Conservation (phyloP, 2,113 vertebrate genomes). For the Scalopus aquaticus region DNA sequence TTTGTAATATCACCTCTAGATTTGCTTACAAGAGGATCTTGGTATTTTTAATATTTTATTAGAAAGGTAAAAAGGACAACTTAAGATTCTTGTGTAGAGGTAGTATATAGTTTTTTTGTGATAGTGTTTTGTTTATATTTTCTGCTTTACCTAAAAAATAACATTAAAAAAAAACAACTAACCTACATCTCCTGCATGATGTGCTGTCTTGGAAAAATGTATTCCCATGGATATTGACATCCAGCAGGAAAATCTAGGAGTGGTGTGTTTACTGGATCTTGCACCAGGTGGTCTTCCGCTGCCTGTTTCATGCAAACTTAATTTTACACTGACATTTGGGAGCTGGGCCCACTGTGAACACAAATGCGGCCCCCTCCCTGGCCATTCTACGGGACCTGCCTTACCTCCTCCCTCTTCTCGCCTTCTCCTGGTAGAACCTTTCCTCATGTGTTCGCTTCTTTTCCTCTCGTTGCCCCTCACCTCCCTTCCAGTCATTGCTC, state of each 20-base stretch:
- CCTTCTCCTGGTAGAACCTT: background rate
- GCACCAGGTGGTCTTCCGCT: background rate
- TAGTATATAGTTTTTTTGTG: background rate
- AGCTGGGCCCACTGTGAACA: background rate
- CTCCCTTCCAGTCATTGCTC: background rate
- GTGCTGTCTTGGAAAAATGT: slow-evolving; percentile 33
- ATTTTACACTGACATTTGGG: background rate
- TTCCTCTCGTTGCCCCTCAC: background rate
- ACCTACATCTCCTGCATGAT: background rate
- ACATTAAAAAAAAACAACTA: background rate
- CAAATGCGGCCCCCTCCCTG: background rate
- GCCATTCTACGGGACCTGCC: background rate
- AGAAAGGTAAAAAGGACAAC: background rate
- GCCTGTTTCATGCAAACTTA: background rate
- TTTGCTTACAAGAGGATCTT: background rate
- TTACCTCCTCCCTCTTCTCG: background rate
- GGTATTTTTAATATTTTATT: background rate
- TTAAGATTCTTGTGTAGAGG: background rate
- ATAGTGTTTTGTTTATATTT: background rate
- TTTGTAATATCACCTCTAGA: background rate
- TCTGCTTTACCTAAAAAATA: slow-evolving; percentile 43
- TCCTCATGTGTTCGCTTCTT: background rate
- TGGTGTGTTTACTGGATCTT: background rate
- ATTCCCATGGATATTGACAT: slow-evolving; percentile 31
- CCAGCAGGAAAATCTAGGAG: background rate